Conservation (phyloP, 2,113 vertebrate genomes). For the Acanthochromis polyacanthus region DNA sequence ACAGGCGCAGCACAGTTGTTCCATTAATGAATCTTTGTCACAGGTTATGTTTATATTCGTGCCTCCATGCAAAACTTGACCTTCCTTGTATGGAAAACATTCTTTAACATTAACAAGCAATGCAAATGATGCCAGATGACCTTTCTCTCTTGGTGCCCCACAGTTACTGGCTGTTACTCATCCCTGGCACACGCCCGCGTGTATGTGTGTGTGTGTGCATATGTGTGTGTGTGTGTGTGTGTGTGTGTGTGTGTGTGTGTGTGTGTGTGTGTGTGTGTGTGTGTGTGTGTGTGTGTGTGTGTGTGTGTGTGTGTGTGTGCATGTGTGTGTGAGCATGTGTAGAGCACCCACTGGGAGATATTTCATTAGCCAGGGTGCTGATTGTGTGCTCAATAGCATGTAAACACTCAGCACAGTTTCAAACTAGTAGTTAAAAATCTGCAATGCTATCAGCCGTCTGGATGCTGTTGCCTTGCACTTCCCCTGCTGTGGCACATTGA, state of each 20-base stretch:
- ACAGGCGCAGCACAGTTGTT: conserved; percentile 41
- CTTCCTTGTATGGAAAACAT: conserved; percentile 69
- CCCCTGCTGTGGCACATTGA: conserved; percentile 44
- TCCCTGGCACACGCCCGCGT: neutral
- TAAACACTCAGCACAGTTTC: conserved; percentile 53
- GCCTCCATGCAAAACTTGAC: conserved; percentile 66
- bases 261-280: neutral
- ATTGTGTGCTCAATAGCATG: conserved; percentile 51
- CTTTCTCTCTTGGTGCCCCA: conserved; percentile 61
- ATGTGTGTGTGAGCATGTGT: conserved; percentile 11
- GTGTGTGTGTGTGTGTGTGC: conserved; percentile 14
- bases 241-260: no score
- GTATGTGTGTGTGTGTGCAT: neutral
- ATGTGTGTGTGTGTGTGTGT: no score
- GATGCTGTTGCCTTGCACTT: conserved; percentile 55
- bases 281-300: conserved; percentile 13
- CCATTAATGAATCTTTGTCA: conserved; percentile 59
- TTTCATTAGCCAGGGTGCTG: conserved; percentile 58
- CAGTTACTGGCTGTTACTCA: conserved; percentile 62
- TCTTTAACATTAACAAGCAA: conserved; percentile 70
- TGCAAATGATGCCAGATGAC: conserved; percentile 74
- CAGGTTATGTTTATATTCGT: conserved; percentile 34
- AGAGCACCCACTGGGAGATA: conserved; percentile 40
- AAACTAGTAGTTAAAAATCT: conserved; percentile 42
- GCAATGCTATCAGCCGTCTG: conserved; percentile 48